phyloP scores from a whole-genome alignment of 2,797 vertebrate species.

The Chaetophractus vellerosus region DNA sequence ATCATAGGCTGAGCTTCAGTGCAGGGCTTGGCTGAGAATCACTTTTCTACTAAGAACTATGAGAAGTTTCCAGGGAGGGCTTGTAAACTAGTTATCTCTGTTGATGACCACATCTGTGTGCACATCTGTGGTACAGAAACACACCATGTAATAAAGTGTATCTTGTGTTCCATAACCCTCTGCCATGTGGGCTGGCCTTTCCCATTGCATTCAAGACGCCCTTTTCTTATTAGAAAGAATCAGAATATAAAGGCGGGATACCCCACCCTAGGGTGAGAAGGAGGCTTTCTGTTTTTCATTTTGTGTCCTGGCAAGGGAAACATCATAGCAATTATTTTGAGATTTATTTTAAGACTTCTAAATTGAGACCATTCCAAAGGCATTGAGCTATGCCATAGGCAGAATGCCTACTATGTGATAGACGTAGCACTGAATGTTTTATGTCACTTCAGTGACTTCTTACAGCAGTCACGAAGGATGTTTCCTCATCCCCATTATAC shows the following conservation, averaged over 20 bases:
- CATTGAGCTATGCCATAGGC: background rate
- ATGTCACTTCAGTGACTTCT: background rate
- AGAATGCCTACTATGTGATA: background rate
- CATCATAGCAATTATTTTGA: conserved; percentile 43
- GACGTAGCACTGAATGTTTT: background rate
- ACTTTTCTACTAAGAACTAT: conserved; percentile 76
- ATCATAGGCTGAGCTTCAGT: conserved; percentile 66
- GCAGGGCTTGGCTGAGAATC: conserved; percentile 76
- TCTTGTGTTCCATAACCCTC: conserved; percentile 79
- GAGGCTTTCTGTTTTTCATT: conserved; percentile 74
- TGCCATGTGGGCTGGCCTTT: conserved; percentile 76
- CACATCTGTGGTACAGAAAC: conserved; percentile 84
- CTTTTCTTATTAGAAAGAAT: conserved; percentile 77
- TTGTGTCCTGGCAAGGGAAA: conserved; percentile 64
- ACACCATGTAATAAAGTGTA: conserved; percentile 76
- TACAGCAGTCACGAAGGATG: background rate
- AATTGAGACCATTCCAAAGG: background rate
- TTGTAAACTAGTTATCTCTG: conserved; percentile 85
- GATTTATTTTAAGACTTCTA: conserved; percentile 37
- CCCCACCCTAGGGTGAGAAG: conserved; percentile 73
- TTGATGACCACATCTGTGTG: conserved; percentile 84
- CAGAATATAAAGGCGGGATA: conserved; percentile 66
- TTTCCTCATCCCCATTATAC: background rate
- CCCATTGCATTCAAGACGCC: conserved; percentile 71
- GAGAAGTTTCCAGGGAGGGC: conserved; percentile 82